phyloP scores from a whole-genome alignment of 2,888 invertebrate genomes.

The Pristionchus mayeri region DNA sequence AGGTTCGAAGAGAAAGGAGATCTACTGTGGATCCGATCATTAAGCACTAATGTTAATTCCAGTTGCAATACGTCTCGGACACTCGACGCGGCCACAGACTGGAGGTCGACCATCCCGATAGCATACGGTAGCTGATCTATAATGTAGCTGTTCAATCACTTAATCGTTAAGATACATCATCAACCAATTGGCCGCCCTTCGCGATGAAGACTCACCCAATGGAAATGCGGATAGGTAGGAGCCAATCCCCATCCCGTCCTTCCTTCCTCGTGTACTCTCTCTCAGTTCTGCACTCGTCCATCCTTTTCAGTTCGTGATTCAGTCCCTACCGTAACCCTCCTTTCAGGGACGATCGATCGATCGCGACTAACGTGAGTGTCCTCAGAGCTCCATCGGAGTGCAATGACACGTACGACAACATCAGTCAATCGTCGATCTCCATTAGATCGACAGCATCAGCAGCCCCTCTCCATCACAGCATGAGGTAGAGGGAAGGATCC shows the following conservation, averaged over 20 bases:
- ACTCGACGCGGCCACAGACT: conserved; percentile 57
- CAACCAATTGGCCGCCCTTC: conserved; percentile 66
- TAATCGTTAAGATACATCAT: conserved; percentile 59
- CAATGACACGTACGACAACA: conserved; percentile 67
- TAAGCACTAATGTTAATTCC: neutral
- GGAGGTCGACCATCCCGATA: conserved; percentile 60
- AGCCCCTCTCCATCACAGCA: conserved; percentile 57
- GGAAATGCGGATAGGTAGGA: conserved; percentile 14
- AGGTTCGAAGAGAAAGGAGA: conserved; percentile 54
- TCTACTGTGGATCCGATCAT: neutral
- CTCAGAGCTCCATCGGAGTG: conserved; percentile 55
- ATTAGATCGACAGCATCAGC: conserved; percentile 64
- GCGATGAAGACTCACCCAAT: conserved; percentile 67
- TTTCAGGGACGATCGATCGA: conserved; percentile 58
- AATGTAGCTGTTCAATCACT: no score
- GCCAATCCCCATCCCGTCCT: neutral
- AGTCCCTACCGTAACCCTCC: conserved; percentile 13
- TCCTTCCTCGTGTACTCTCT: neutral
- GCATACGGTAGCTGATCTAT: conserved; percentile 51
- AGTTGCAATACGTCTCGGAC: conserved; percentile 66
- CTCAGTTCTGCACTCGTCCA: neutral
- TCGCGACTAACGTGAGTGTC: conserved; percentile 56
- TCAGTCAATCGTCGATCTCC: conserved; percentile 70
- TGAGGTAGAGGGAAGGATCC: conserved; percentile 47
- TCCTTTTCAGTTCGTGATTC: neutral